These are phyloP conservation scores for Podarcis raffonei DNA, from an alignment of 2,113 vertebrate species.

Conservation along the genomic window DNA sequence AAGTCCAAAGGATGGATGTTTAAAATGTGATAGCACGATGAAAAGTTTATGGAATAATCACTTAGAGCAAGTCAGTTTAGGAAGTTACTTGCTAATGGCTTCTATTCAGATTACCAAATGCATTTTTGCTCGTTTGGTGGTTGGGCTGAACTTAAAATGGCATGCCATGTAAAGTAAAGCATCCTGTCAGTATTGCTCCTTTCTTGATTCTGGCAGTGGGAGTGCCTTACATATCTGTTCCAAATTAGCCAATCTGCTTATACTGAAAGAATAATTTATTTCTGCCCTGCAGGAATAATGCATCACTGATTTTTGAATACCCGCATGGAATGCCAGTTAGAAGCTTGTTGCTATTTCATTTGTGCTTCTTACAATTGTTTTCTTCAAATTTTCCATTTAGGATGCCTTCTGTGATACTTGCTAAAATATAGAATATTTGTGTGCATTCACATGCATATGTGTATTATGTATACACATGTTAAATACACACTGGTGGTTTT, in stretches of 20 bases:
- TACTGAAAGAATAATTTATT: not conserved
- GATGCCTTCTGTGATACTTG: conserved; percentile 15
- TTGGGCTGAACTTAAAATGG: not conserved
- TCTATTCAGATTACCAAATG: conserved; percentile 34
- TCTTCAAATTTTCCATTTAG: conserved; percentile 27
- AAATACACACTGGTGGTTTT: conserved; percentile 2
- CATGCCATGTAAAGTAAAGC: conserved; percentile 23
- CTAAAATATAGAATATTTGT: conserved; percentile 5
- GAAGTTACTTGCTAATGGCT: conserved; percentile 26
- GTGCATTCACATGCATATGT: conserved; percentile 11
- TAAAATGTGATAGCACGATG: not conserved
- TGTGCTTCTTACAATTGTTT: conserved; percentile 10
- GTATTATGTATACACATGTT: not conserved
- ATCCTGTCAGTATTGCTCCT: not conserved
- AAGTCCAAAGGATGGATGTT: not conserved
- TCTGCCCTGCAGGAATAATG: not conserved
- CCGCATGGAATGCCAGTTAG: not conserved
- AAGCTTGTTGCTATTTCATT: conserved; percentile 1
- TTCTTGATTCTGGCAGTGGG: not conserved
- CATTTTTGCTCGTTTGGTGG: not conserved
- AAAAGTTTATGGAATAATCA: not conserved
- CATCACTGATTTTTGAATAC: conserved; percentile 19
- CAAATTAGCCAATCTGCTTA: conserved; percentile 14
- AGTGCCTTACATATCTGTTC: conserved; percentile 4
- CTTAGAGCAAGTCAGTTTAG: not conserved